Conservation (phyloP, 2,797 vertebrate species). For the Propithecus deckenii region DNA sequence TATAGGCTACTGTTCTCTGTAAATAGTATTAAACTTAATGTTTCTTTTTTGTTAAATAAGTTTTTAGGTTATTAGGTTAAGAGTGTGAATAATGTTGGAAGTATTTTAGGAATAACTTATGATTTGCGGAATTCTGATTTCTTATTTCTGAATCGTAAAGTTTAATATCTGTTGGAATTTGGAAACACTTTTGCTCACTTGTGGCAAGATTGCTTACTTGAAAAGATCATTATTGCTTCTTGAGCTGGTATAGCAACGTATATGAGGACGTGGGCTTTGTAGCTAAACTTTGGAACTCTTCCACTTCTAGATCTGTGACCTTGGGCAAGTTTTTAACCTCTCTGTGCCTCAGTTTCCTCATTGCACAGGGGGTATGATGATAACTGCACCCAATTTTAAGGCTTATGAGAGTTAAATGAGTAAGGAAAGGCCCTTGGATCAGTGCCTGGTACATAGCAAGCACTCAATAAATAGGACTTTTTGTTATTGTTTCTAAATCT, state of each 20-base stretch:
- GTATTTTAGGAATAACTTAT: background rate
- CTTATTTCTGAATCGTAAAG: background rate
- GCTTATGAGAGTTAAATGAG: background rate
- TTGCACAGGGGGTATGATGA: background rate
- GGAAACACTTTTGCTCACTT: background rate
- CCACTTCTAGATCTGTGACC: background rate
- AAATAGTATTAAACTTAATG: background rate
- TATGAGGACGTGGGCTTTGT: background rate
- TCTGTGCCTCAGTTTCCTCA: background rate
- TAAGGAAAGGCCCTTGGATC: background rate
- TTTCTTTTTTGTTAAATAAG: background rate
- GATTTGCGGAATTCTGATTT: background rate
- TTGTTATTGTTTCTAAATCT: background rate
- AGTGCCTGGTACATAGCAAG: background rate
- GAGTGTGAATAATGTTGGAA: background rate
- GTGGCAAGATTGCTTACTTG: background rate
- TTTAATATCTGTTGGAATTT: background rate
- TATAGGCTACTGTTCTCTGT: background rate
- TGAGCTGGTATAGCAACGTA: accelerated
- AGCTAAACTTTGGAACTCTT: background rate
- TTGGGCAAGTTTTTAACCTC: background rate
- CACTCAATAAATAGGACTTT: background rate
- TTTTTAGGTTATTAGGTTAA: background rate
- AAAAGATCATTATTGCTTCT: background rate
- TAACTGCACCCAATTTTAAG: background rate